Evolutionary conservation across 64 coral and sea anemone species (phyloP).

Genomic region (Montipora cactus): DNA sequence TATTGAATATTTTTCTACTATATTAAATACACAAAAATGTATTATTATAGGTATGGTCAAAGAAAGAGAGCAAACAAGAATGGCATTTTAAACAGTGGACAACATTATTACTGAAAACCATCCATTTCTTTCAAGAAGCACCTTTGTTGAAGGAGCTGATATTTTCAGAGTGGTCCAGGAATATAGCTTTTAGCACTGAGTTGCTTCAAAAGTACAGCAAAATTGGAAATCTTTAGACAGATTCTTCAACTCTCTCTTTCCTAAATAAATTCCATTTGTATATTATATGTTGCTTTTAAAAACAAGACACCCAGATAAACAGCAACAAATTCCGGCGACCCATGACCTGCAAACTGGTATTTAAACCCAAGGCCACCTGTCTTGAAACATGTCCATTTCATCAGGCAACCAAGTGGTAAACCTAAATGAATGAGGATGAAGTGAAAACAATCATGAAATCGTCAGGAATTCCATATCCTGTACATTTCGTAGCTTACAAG

Average conservation of each 20-base stretch:
- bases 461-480: no score
- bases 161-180: background rate
- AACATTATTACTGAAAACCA: background rate
- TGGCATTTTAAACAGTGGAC: background rate
- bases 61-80: background rate
- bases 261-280: background rate
- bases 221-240: background rate
- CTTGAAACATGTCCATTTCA: background rate
- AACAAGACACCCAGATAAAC: background rate
- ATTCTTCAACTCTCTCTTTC: background rate
- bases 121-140: background rate
- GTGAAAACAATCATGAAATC: no score
- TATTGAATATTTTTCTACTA: background rate
- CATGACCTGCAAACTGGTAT: background rate
- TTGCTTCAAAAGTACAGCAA: background rate
- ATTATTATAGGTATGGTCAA: background rate
- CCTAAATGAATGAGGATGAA: background rate
- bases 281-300: background rate
- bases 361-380: background rate
- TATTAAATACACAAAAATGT: background rate
- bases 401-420: background rate
- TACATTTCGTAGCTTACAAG: no score
- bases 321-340: background rate
- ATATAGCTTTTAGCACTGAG: background rate
- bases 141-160: background rate